These are phyloP conservation scores for Chymomyza caudatula DNA, from an alignment of 2,888 invertebrate species.

Conservation along the genomic window DNA sequence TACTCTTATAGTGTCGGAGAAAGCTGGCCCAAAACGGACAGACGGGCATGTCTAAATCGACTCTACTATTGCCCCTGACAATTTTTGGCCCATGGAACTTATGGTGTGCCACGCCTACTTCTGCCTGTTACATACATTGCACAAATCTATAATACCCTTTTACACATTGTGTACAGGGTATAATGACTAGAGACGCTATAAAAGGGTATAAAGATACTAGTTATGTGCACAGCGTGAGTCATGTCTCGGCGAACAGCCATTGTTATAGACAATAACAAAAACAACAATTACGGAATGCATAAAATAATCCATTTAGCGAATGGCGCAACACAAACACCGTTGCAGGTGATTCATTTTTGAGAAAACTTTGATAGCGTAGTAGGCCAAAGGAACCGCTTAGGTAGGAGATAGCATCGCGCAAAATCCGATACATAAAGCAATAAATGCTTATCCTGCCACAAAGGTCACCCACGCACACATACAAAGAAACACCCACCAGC, in stretches of 20 bases:
- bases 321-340: constrained; percentile 19
- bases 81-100: too few relatives aligned
- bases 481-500: not conserved
- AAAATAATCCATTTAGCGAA: constrained; percentile 44
- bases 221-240: constrained; percentile 5
- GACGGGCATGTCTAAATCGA: too few relatives aligned
- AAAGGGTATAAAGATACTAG: constrained; percentile 6
- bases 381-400: not conserved
- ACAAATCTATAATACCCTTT: too few relatives aligned
- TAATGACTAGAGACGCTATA: constrained; percentile 26
- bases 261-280: constrained; percentile 1
- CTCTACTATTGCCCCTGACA: too few relatives aligned
- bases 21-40: too few relatives aligned
- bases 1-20: too few relatives aligned
- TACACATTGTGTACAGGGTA: too few relatives aligned
- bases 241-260: constrained; percentile 26
- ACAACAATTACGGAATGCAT: constrained; percentile 11
- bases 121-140: too few relatives aligned
- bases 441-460: not conserved
- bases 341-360: not conserved
- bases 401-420: not conserved
- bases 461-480: not conserved
- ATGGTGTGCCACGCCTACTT: too few relatives aligned
- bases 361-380: not conserved
- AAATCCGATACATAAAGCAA: not conserved